These are phyloP conservation scores for Acinonyx jubatus DNA, from an alignment of 2,113 vertebrate species.

Conservation along the genomic window DNA sequence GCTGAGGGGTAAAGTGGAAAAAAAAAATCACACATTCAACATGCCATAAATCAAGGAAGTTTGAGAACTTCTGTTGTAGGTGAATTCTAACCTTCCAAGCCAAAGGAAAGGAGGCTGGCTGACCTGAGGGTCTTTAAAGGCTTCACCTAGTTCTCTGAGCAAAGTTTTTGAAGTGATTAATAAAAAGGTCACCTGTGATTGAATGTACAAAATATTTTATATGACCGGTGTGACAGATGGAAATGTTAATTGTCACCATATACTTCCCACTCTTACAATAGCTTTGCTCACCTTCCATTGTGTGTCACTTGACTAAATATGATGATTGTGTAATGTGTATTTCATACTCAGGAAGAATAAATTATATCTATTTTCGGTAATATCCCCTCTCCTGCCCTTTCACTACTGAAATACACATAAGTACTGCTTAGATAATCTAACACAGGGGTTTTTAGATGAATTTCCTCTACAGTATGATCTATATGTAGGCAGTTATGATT, in stretches of 20 bases:
- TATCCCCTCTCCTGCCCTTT: not conserved
- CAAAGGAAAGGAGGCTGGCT: not conserved
- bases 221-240: not conserved
- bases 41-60: not conserved
- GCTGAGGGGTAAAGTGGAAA: not conserved
- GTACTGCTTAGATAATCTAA: not conserved
- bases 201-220: not conserved
- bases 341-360: not conserved
- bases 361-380: not conserved
- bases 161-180: not conserved
- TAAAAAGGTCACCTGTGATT: not conserved
- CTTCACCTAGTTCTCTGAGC: not conserved
- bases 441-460: not conserved
- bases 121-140: not conserved
- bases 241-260: not conserved
- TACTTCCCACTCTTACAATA: not conserved
- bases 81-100: not conserved
- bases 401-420: not conserved
- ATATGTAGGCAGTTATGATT: not conserved
- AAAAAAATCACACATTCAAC: not conserved
- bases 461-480: not conserved
- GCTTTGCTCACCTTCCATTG: not conserved
- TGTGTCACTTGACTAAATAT: not conserved
- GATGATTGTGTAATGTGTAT: not conserved
- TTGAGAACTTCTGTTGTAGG: not conserved